A percentile compares a stretch with the other conserved stretches of the same genome.
phyloP scores from a whole-genome alignment of 2,113 vertebrate genomes.

The Hymenochirus boettgeri region DNA sequence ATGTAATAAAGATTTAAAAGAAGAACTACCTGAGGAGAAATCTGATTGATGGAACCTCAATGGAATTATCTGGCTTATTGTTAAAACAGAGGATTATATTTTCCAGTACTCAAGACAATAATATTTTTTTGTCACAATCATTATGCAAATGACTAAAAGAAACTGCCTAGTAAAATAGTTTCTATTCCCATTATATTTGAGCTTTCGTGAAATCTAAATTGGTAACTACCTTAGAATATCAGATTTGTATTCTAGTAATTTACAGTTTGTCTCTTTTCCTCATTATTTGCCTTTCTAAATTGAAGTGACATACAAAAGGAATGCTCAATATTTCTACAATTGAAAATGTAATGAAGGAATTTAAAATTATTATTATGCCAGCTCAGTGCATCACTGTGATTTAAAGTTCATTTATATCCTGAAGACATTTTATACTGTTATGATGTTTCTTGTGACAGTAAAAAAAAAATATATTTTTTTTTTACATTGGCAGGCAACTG shows the following conservation, averaged over 20 bases:
- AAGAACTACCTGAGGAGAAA: too few species aligned
- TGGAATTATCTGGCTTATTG: too few species aligned
- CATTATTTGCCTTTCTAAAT: constrained; percentile 12
- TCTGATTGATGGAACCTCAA: too few species aligned
- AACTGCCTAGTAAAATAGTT: constrained; percentile 19
- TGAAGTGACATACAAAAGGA: constrained; percentile 24
- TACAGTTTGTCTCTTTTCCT: constrained; percentile 19
- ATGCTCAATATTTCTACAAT: constrained; percentile 14
- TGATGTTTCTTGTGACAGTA: constrained; percentile 25
- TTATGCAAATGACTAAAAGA: constrained; percentile 21
- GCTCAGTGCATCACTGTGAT: constrained; percentile 24
- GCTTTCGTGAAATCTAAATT: constrained; percentile 25
- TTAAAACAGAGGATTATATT: too few species aligned
- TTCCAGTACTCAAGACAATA: not conserved
- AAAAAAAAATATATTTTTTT: too few species aligned
- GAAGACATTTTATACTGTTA: constrained; percentile 25
- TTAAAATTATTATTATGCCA: constrained; percentile 26
- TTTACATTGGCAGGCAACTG: too few species aligned
- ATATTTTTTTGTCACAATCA: constrained; percentile 8
- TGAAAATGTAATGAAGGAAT: constrained; percentile 32
- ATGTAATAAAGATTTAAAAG: too few species aligned
- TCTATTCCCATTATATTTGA: constrained; percentile 27
- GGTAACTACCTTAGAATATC: not conserved
- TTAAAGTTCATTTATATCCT: constrained; percentile 20
- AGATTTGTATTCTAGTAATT: constrained; percentile 11